Conservation (phyloP, 2,888 invertebrate species). For the Caenorhabditis becei region DNA sequence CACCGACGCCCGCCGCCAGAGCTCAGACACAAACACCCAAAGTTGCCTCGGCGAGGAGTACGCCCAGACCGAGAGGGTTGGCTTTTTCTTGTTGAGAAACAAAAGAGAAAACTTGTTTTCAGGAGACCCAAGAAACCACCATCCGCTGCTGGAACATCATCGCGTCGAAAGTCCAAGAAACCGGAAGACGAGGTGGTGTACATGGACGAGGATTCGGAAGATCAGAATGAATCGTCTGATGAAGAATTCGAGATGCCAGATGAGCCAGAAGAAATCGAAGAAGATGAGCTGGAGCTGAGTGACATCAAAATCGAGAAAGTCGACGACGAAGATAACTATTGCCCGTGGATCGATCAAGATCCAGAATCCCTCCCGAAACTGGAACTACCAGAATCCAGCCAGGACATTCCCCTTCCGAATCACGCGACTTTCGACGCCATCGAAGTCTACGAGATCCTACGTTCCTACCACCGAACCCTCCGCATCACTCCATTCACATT, state of each 20-base stretch:
- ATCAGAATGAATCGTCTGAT: constrained; percentile 29
- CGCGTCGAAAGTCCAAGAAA: constrained; percentile 26
- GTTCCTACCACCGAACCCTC: constrained; percentile 91
- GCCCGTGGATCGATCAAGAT: constrained; percentile 73
- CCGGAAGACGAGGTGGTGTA: constrained; percentile 39
- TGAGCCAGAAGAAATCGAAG: constrained; percentile 20
- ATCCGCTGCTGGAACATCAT: neutral
- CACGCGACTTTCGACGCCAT: constrained; percentile 64
- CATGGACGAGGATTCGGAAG: constrained; percentile 52
- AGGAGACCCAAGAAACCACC: constrained; percentile 38
- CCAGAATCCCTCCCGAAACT: constrained; percentile 68
- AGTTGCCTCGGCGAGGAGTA: neutral
- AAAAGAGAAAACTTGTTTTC: constrained; percentile 7
- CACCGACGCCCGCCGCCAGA: neutral
- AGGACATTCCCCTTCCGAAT: constrained; percentile 64
- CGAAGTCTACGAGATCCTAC: constrained; percentile 91
- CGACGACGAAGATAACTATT: constrained; percentile 36
- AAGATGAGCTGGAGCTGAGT: constrained; percentile 28
- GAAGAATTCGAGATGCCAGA: constrained; percentile 35
- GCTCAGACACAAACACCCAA: neutral
- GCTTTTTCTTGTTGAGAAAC: neutral
- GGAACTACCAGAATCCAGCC: constrained; percentile 67
- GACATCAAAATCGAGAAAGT: constrained; percentile 14
- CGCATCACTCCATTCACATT: constrained; percentile 94
- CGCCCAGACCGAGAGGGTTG: constrained; percentile 20